phyloP scores from a whole-genome alignment of 2,113 vertebrate genomes.

The Potamarius usumacintae region DNA sequence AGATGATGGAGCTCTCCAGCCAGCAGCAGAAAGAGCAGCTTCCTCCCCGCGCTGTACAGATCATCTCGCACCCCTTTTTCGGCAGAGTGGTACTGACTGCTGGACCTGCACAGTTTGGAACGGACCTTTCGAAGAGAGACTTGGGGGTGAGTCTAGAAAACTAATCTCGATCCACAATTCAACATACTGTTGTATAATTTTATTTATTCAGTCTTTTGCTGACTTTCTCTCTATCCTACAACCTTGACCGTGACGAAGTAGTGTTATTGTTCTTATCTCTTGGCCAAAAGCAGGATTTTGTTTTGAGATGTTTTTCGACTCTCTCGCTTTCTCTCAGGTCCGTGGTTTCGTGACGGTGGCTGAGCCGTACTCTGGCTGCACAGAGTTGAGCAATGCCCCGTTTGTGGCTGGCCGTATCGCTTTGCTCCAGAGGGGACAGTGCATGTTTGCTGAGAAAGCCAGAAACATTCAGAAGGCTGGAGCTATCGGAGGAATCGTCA shows the following conservation, averaged over 20 bases:
- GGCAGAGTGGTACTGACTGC: constrained; percentile 95
- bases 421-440: constrained; percentile 92
- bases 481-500: constrained; percentile 94
- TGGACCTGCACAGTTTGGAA: constrained; percentile 94
- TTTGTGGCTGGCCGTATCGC: constrained; percentile 89
- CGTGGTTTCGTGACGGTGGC: constrained; percentile 89
- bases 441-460: constrained; percentile 98
- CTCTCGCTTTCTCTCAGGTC: constrained; percentile 69
- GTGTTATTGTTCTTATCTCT: neutral
- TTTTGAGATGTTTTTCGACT: neutral
- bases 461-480: constrained; percentile 93
- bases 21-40: constrained; percentile 98
- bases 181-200: neutral
- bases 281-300: neutral
- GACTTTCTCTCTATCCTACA: neutral
- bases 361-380: constrained; percentile 93
- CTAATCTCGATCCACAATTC: neutral
- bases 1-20: constrained; percentile 98
- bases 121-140: constrained; percentile 89
- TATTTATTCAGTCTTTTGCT: neutral
- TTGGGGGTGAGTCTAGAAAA: constrained; percentile 77
- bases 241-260: neutral
- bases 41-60: constrained; percentile 93
- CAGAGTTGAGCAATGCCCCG: constrained; percentile 86
- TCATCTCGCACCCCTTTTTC: constrained; percentile 93